phyloP scores from a whole-genome alignment of 1,140 invertebrate species.

The Drosophila guanche region DNA sequence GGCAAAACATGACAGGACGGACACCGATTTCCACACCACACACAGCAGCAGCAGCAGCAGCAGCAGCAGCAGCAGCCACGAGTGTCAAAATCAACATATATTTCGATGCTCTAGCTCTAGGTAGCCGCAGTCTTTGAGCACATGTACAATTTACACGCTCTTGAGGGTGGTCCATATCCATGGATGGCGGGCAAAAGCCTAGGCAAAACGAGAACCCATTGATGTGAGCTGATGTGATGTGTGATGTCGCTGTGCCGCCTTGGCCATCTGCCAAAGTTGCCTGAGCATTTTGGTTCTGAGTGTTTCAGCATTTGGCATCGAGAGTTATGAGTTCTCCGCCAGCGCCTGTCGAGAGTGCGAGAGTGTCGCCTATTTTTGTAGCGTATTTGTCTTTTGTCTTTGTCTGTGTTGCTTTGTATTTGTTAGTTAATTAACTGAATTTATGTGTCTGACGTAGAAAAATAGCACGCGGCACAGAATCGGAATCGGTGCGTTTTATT shows the following conservation, averaged over 20 bases:
- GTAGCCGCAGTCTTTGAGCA: neutral
- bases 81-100: constrained; percentile 24
- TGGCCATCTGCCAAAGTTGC: constrained; percentile 62
- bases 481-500: constrained; percentile 31
- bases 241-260: constrained; percentile 56
- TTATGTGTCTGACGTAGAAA: constrained; percentile 78
- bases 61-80: neutral
- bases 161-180: constrained; percentile 62
- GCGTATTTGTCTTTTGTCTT: constrained; percentile 33
- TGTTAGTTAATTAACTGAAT: constrained; percentile 77
- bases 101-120: constrained; percentile 3
- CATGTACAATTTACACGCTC: constrained; percentile 53
- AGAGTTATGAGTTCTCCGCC: constrained; percentile 71
- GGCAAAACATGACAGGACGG: constrained; percentile 64
- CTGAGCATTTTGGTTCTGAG: constrained; percentile 20
- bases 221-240: constrained; percentile 9
- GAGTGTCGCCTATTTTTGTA: constrained; percentile 74
- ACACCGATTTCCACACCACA: constrained; percentile 53
- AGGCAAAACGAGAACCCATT: constrained; percentile 45
- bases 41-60: neutral
- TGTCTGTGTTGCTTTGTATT: constrained; percentile 43
- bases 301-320: constrained; percentile 40
- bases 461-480: constrained; percentile 75
- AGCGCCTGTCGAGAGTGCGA: constrained; percentile 19
- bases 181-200: neutral